A percentile compares a stretch with the other conserved stretches of the same genome.
Conservation (phyloP, 2,113 vertebrate species). For the Catharus fuscescens region DNA sequence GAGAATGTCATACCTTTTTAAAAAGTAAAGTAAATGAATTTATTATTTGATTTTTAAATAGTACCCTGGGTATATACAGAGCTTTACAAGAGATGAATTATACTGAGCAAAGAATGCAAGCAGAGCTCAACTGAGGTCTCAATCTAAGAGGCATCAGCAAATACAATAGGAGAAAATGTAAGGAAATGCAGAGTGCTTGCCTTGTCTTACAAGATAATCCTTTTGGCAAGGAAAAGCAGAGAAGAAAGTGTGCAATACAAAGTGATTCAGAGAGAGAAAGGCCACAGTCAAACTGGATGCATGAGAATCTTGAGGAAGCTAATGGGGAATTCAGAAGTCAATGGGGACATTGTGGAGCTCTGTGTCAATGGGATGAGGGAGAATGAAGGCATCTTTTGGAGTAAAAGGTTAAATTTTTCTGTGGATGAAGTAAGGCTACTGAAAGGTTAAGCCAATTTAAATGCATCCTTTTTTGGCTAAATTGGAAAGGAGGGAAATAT, state of each 20-base stretch:
- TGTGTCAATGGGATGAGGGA: background rate
- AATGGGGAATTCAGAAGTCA: constrained; percentile 36
- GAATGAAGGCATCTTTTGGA: constrained; percentile 1
- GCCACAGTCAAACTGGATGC: background rate
- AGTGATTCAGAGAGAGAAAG: constrained; percentile 14
- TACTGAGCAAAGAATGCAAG: background rate
- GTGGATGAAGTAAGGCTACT: background rate
- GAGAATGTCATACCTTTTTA: background rate
- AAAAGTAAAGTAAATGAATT: background rate
- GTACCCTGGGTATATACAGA: background rate
- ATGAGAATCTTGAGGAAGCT: constrained; percentile 28
- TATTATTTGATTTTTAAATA: constrained; percentile 2
- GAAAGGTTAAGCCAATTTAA: constrained; percentile 33
- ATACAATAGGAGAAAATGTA: background rate
- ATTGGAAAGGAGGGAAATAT: background rate
- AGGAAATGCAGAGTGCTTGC: background rate
- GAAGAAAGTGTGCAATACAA: background rate
- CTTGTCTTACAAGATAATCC: background rate
- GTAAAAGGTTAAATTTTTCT: constrained; percentile 51
- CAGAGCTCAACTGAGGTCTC: background rate
- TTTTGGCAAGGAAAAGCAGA: background rate
- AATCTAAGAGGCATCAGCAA: background rate
- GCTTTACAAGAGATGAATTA: background rate
- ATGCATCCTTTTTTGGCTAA: background rate
- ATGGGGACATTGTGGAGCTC: constrained; percentile 12